phyloP scores from a whole-genome alignment of 2,888 invertebrate species.

The Diaphora mendica region DNA sequence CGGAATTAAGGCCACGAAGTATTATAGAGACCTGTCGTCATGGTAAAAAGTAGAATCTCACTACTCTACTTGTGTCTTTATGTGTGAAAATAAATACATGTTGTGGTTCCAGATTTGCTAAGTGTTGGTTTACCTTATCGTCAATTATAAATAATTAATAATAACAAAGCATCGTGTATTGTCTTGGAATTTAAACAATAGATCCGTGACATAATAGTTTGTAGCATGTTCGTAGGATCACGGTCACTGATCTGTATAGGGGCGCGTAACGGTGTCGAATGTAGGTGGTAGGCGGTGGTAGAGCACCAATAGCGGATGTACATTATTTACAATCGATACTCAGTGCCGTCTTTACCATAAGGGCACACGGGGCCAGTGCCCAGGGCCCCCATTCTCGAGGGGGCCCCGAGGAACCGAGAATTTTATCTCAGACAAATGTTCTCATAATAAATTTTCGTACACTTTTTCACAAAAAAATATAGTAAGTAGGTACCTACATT shows the following conservation, averaged over 20 bases:
- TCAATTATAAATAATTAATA: not conserved
- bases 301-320: not conserved
- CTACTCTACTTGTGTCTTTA: not conserved
- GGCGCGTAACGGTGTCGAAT: not conserved
- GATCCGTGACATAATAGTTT: not conserved
- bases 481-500: no score
- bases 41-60: not conserved
- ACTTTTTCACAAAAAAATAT: no score
- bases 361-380: no score
- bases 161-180: not conserved
- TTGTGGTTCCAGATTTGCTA: not conserved
- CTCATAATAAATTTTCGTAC: no score
- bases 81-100: not conserved
- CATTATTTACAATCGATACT: not conserved
- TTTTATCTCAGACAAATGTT: no score
- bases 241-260: not conserved
- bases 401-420: no score
- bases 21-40: not conserved
- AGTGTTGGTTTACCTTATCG: not conserved
- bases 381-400: no score
- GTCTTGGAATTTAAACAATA: not conserved
- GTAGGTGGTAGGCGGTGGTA: not conserved
- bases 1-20: not conserved
- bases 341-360: no score
- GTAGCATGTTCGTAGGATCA: slow-evolving; percentile 1